Conservation (phyloP, 2,113 vertebrate species). For the Pitta sordida region DNA sequence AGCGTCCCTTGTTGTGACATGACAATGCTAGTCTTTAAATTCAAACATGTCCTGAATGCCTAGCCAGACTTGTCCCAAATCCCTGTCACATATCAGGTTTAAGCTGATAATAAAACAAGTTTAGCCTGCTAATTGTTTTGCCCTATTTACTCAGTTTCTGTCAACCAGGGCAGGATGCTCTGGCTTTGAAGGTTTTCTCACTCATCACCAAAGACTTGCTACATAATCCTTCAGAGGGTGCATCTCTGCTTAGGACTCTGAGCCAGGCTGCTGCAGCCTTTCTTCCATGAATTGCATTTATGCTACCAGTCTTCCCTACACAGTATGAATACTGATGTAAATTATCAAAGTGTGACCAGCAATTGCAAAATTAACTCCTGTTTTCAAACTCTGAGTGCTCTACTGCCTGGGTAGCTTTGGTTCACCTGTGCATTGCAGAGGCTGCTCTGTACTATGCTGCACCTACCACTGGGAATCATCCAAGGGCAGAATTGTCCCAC, state of each 20-base stretch:
- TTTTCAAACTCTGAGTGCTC: not conserved
- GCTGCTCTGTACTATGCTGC: not conserved
- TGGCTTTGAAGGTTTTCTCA: not conserved
- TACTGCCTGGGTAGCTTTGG: not conserved
- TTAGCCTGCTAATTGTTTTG: not conserved
- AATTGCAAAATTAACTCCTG: not conserved
- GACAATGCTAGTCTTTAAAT: not conserved
- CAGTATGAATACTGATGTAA: not conserved
- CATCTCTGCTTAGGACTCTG: not conserved
- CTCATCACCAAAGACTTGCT: not conserved
- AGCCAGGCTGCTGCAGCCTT: not conserved
- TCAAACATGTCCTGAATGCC: not conserved
- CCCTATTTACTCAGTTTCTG: not conserved
- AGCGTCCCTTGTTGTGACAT: not conserved
- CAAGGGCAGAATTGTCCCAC: not conserved
- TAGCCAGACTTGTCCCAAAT: not conserved
- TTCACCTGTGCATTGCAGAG: not conserved
- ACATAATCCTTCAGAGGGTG: fast-evolving
- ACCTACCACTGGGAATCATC: not conserved
- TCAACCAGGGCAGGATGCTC: not conserved
- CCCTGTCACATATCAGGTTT: not conserved
- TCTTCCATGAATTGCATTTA: not conserved
- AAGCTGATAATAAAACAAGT: not conserved
- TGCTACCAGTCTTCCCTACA: not conserved
- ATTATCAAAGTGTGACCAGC: fast-evolving